phyloP scores from a whole-genome alignment of 2,797 vertebrate genomes.

The Staurois parvus region DNA sequence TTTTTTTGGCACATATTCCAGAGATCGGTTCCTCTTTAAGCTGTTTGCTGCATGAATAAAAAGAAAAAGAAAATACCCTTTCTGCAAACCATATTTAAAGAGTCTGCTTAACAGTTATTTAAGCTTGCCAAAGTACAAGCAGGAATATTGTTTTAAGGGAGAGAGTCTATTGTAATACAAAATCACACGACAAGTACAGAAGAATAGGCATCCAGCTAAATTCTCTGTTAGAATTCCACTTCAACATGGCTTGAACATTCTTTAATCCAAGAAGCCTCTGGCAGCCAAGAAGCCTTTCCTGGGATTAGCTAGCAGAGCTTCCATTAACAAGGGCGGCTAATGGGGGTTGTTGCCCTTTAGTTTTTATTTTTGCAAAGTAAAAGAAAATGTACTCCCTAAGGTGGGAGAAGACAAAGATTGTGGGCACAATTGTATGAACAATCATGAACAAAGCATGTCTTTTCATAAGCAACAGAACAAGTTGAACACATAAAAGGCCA shows the following conservation, averaged over 20 bases:
- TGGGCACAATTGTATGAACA: neutral
- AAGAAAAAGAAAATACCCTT: neutral
- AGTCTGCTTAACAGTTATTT: constrained; percentile 1
- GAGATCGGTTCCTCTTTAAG: too few species aligned
- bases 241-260: neutral
- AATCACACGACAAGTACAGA: constrained; percentile 6
- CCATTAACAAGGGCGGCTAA: constrained; percentile 16
- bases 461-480: neutral
- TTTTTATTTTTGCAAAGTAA: neutral
- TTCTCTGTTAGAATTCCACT: neutral
- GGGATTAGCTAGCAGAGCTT: constrained; percentile 35
- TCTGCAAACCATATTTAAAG: neutral
- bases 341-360: neutral
- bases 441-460: neutral
- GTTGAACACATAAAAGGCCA: too few species aligned
- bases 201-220: constrained; percentile 10
- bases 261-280: neutral
- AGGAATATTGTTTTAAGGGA: neutral
- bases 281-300: constrained; percentile 6
- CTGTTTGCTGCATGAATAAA: neutral
- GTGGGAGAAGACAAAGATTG: neutral
- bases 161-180: constrained; percentile 9
- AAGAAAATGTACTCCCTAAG: neutral
- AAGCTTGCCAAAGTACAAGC: constrained; percentile 12
- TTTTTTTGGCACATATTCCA: too few species aligned